phyloP scores from a whole-genome alignment of 2,888 invertebrate species.

The Megastigmus dorsalis region DNA sequence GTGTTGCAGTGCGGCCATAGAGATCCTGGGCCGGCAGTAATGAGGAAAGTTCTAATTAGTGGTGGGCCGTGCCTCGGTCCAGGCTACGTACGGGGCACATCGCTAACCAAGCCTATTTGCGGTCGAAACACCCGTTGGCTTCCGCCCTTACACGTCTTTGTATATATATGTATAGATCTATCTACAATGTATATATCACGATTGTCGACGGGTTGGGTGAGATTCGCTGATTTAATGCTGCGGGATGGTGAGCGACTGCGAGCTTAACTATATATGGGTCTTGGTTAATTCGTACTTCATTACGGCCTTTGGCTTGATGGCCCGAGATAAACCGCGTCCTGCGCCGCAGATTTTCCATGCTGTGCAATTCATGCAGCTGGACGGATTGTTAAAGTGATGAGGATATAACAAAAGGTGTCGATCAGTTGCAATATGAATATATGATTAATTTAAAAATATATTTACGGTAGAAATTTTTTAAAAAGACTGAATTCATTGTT shows the following conservation, averaged over 20 bases:
- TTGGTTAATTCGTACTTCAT: conserved; percentile 29
- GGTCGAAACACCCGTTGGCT: background rate
- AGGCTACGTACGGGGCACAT: background rate
- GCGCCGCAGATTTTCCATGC: conserved; percentile 81
- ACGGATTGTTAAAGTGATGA: no score
- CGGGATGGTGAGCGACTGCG: background rate
- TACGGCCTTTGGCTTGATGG: background rate
- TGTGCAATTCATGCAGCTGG: conserved; percentile 85
- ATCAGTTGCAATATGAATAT: no score
- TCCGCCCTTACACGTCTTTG: conserved; percentile 9
- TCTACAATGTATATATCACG: no score
- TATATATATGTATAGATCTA: no score
- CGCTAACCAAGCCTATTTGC: conserved; percentile 20
- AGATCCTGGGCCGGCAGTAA: conserved; percentile 51
- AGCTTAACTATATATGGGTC: no score
- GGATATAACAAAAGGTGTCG: no score
- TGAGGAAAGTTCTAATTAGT: conserved; percentile 56
- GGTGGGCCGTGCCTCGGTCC: conserved; percentile 21
- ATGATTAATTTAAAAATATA: no score
- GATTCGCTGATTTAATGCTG: conserved; percentile 27
- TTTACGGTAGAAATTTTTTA: no score
- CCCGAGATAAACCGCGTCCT: background rate
- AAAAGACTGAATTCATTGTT: no score
- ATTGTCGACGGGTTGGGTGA: no score
- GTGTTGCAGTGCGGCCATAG: no score